These are phyloP conservation scores for Mus spretus DNA, from an alignment of 2,797 vertebrate species.

Conservation along the genomic window DNA sequence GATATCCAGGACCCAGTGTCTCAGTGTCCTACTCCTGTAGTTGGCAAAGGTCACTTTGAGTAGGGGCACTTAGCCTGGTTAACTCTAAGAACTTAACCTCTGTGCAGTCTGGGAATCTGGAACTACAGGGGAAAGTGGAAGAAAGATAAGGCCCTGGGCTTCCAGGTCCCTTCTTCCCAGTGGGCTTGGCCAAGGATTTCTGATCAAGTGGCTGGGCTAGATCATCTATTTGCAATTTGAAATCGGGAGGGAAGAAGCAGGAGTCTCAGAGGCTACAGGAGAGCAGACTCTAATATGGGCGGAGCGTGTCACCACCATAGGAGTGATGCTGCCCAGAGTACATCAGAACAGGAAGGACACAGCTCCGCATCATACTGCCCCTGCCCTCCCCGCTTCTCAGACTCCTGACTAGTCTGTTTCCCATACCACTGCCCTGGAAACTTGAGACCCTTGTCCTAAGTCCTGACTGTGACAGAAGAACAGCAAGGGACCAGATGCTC, in stretches of 20 bases:
- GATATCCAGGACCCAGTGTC: not conserved
- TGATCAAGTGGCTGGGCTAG: not conserved
- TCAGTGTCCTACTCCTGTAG: not conserved
- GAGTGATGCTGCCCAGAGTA: not conserved
- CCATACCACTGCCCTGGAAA: not conserved
- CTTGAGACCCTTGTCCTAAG: not conserved
- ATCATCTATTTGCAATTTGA: not conserved
- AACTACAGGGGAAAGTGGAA: not conserved
- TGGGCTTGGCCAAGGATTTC: not conserved
- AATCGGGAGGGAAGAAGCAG: not conserved
- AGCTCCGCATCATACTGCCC: too few relatives aligned
- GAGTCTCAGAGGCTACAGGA: not conserved
- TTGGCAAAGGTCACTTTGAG: too few relatives aligned
- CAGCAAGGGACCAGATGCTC: not conserved
- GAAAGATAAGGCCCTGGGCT: not conserved
- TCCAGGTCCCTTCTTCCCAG: not conserved
- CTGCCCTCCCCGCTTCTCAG: too few relatives aligned
- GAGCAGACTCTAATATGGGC: not conserved
- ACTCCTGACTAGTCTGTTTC: constrained; percentile 1
- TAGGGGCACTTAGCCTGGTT: not conserved
- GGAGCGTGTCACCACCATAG: not conserved
- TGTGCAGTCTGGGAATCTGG: not conserved
- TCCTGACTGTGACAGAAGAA: not conserved
- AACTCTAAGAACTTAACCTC: not conserved
- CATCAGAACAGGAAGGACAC: too few relatives aligned